Percentiles rank a stretch among this genome's conserved stretches.
These are phyloP conservation scores for Drosophila parabipectinata DNA, from an alignment of 1,140 invertebrate species.

Conservation along the genomic window DNA sequence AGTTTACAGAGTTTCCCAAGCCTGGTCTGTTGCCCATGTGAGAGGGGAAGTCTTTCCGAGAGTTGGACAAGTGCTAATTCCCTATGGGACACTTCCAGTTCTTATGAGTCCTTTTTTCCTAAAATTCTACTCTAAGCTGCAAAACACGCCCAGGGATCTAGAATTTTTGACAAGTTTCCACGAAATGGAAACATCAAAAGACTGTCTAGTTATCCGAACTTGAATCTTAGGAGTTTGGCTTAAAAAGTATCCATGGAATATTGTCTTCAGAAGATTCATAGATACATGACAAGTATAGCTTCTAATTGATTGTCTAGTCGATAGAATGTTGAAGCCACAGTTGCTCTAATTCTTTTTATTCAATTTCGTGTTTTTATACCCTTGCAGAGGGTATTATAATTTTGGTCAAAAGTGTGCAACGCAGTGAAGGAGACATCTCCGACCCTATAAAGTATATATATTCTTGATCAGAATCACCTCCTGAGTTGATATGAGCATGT, in stretches of 20 bases:
- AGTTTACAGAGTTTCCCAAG: constrained; percentile 53
- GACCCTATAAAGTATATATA: too few species aligned
- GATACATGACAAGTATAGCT: not conserved
- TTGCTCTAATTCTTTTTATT: not conserved
- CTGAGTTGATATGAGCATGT: too few species aligned
- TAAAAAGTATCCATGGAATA: not conserved
- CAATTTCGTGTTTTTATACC: not conserved
- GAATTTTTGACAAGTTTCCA: constrained; percentile 1
- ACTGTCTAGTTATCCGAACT: constrained; percentile 9
- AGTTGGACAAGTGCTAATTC: constrained; percentile 47
- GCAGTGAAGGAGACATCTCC: too few species aligned
- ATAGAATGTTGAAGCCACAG: too few species aligned
- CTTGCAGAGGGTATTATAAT: too few species aligned
- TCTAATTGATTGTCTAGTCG: too few species aligned
- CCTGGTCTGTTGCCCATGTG: constrained; percentile 41
- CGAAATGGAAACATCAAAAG: not conserved
- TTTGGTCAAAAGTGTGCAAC: too few species aligned
- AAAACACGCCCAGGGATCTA: constrained; percentile 36
- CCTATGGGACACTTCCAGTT: constrained; percentile 23
- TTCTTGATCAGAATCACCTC: too few species aligned
- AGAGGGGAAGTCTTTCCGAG: constrained; percentile 33
- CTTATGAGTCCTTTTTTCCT: not conserved
- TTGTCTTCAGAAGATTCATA: not conserved
- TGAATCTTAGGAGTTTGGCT: constrained; percentile 4
- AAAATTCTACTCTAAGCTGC: constrained; percentile 7